phyloP scores from a whole-genome alignment of 2,888 invertebrate genomes.

The Rutpela maculata region DNA sequence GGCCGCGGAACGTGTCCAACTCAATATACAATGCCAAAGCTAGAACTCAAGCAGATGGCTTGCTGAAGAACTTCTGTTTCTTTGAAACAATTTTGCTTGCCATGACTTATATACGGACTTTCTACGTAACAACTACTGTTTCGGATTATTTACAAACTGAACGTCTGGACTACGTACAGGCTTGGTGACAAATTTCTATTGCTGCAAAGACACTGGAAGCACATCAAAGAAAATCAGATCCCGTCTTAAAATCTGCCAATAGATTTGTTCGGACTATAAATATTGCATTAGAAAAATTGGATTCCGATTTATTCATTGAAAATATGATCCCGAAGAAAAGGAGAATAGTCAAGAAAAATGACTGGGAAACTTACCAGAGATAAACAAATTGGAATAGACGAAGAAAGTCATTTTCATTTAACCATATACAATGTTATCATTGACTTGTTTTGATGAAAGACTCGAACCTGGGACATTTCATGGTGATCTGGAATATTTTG shows the following conservation, averaged over 20 bases:
- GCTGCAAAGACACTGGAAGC: not conserved
- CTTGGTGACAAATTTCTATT: no score
- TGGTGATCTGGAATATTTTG: no score
- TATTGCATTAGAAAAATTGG: no score
- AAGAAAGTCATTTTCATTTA: not conserved
- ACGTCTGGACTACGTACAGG: no score
- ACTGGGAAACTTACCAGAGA: not conserved
- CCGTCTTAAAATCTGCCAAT: conserved; percentile 7
- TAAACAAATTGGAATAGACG: no score
- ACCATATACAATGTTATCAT: conserved; percentile 3
- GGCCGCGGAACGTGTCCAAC: not conserved
- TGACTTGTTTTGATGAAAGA: no score
- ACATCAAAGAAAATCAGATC: not conserved
- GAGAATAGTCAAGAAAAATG: not conserved
- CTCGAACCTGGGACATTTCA: no score
- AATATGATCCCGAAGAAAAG: not conserved
- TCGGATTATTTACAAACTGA: no score
- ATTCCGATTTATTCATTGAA: not conserved
- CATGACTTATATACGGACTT: no score
- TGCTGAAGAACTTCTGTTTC: not conserved
- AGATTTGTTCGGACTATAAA: not conserved
- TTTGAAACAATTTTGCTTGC: not conserved
- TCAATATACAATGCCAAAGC: not conserved
- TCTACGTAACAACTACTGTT: no score
- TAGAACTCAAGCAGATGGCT: not conserved